Base-by-base conservation (phyloP, 2,113 vertebrate species). In the Chaetodon trifascialis region DNA sequence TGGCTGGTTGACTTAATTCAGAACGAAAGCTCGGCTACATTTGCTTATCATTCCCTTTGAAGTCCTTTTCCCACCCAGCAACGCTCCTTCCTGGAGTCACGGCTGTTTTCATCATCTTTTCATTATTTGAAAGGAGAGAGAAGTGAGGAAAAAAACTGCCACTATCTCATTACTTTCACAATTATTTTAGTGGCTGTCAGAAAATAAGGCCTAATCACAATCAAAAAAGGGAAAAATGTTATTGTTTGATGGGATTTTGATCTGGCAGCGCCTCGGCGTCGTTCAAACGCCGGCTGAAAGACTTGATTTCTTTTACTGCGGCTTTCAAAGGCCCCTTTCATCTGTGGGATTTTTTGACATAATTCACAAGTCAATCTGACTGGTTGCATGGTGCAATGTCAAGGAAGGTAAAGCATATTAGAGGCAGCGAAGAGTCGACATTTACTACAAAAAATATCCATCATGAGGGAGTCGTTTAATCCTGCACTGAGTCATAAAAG, bases 111-210 rank as follows among this genome's bases (percentile, higher is more conserved):
- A 92, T 91, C 86, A 82, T 85, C 83, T 72, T 77, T 83, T 90
- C 75, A 80, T 91, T 85, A 83, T 92, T 74, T 88, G 77, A 90
- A 89, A 86, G 65, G 63, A 79, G 76, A 67, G 42, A 83, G 73
- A 80, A 49, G 56, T 23, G 62, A 75, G 4, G 34, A 30, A 67
- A 73, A 66, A 74, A 75, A 56, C 83, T 79, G 85, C 71, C 83
- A 75, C 82, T 76, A 82, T 89, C 89, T 93, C 86, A 91, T 95
- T 94, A 92, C 88, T 80, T 85, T 89, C 73, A 91, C 75, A 89
- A 93, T 93, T 94, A 92, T 94, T 94, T 88, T 76, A 89, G 89
- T 86, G 86, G 75, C 89, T 94, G 93, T 95, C 93, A 94, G 84
- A 81, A 89, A 89, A 88, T 65, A 81, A 86, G 82, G 83, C 71